Evolutionary conservation across 2,113 vertebrate species (phyloP), one percentile per base, ranked within the genome.

Genomic region (Paralichthys olivaceus): DNA sequence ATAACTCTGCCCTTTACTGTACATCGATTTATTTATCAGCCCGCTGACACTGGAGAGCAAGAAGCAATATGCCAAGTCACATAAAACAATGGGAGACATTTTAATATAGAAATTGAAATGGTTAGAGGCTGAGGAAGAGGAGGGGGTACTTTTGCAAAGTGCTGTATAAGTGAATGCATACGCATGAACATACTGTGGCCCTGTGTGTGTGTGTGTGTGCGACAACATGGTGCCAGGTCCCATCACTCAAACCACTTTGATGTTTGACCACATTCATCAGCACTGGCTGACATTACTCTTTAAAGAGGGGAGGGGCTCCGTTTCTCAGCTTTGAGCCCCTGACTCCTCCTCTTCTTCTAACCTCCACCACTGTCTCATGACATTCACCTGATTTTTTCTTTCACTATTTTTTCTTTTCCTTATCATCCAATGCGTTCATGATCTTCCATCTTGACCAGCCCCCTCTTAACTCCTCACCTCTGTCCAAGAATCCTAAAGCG

Each of bases 41-140:
- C 68, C 22, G 62, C 69, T 89, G 89, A 93, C 91, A 90, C 69
- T 83, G 75, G 71, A 83, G 77, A 89, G 82, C 79, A 80, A 28
- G 45, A 66, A 83, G 79, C 58, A 72, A 84, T 51, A 79, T 74
- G 91, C 89, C 92, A 93, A 90, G 73, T 77, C 84, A 79, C 87
- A 93, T 90, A 93, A 92, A 94, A 90, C 91, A 91, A 89, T 76
- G 68, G 56, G 32, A 74, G 90, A 88, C 91, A 89, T 91, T 90
- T 93, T 89, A 92, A 93, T 93, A 93, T 89, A 86, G 91, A 91
- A 88, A 93, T 91, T 90, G 88, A 91, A 86, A 87, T 69, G 54
- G 68, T 74, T 28, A 62, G 28, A 59, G 55, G 65, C 62, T 61
- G 59, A 34, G 53, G 61, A 61, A 40, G 55, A 13, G 57, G 19